Evolutionary conservation across 2,797 vertebrate species (phyloP).

Genomic region (Macropodus opercularis): DNA sequence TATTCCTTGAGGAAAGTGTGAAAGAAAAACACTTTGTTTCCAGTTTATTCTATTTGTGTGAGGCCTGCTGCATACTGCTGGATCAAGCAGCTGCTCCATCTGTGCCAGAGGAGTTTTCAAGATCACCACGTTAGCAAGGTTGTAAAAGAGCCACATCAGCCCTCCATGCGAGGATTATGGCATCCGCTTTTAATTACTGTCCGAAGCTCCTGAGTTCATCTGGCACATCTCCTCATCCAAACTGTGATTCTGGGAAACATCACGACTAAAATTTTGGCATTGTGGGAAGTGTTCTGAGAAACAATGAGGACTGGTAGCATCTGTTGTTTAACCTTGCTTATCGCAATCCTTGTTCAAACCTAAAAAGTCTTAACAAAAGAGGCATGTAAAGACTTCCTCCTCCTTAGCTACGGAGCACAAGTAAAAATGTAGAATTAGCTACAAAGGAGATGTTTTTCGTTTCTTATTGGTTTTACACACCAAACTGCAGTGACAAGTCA

Average conservation of each 20-base stretch:
- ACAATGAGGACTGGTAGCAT: neutral
- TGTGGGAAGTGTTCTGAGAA: neutral
- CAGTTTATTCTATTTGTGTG: conserved; percentile 41
- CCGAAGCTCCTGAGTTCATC: conserved; percentile 10
- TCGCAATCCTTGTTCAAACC: neutral
- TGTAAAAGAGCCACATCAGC: neutral
- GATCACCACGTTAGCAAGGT: conserved; percentile 9
- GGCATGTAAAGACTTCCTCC: too few species aligned
- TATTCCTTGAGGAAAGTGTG: conserved; percentile 40
- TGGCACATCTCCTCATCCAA: conserved; percentile 2
- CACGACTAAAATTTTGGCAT: neutral
- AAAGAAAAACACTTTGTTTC: conserved; percentile 44
- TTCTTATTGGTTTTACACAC: neutral
- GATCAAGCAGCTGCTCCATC: conserved; percentile 3
- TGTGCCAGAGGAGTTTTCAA: conserved; percentile 24
- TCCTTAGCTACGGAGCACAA: neutral
- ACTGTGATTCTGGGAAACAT: neutral
- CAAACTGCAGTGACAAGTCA: neutral
- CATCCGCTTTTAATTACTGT: neutral
- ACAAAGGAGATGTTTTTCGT: neutral
- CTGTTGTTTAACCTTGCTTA: neutral
- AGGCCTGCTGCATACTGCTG: conserved; percentile 1
- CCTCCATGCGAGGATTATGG: neutral
- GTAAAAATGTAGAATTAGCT: conserved; percentile 12
- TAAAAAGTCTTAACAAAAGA: neutral